phyloP scores from a whole-genome alignment of 1,140 invertebrate genomes.

The Galleria mellonella region DNA sequence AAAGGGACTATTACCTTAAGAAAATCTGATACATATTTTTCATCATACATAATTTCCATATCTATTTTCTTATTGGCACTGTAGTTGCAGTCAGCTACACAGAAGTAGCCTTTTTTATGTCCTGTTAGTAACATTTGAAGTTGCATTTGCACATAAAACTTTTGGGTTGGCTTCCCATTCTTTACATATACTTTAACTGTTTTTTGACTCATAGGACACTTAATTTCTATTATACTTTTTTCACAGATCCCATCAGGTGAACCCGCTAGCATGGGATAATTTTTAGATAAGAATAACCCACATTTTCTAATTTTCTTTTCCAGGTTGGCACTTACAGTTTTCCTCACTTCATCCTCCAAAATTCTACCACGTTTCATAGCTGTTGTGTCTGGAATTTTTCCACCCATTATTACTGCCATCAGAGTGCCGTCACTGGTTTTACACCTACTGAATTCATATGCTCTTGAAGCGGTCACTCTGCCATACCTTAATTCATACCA shows the following conservation, averaged over 20 bases:
- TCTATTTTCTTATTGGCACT: constrained; percentile 2
- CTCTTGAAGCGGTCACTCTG: constrained; percentile 33
- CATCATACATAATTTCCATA: constrained; percentile 14
- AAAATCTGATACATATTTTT: constrained; percentile 1
- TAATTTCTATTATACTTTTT: constrained; percentile 1
- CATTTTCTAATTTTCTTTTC: background rate
- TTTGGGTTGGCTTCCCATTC: constrained; percentile 15
- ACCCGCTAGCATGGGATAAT: constrained; percentile 2
- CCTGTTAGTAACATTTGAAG: constrained; percentile 5
- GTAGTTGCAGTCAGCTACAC: constrained; percentile 5
- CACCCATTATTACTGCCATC: constrained; percentile 5
- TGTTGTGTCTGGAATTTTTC: constrained; percentile 3
- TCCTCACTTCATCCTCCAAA: background rate
- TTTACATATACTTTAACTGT: constrained; percentile 17
- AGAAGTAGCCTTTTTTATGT: constrained; percentile 8
- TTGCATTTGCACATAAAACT: constrained; percentile 15
- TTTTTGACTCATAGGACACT: constrained; percentile 17
- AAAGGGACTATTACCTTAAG: background rate
- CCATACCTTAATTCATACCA: constrained; percentile 35
- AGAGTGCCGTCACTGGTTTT: constrained; percentile 5
- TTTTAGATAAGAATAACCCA: background rate
- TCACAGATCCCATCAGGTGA: background rate
- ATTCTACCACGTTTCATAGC: constrained; percentile 1
- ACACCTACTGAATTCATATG: constrained; percentile 5
- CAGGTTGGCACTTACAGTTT: background rate